Evolutionary conservation across 2,797 vertebrate species (phyloP).

Genomic region (Neostethus bicornis): DNA sequence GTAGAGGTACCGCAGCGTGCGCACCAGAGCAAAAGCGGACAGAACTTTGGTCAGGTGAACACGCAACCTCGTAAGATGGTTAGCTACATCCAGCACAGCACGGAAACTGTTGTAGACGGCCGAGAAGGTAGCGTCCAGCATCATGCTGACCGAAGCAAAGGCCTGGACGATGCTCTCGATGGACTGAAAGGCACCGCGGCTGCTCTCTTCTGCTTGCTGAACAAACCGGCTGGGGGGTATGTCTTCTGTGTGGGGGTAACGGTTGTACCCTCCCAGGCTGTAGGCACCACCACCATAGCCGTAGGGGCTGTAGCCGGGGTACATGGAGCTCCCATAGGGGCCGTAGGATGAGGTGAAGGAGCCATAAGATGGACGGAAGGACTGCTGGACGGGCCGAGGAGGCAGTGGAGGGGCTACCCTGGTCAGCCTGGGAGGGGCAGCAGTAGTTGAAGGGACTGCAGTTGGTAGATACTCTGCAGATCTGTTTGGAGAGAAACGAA

Average conservation of each 20-base stretch:
- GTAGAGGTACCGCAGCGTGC: slow-evolving; percentile 92
- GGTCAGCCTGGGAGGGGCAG: slow-evolving; percentile 77
- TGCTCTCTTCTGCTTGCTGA: slow-evolving; percentile 96
- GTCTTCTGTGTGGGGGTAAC: slow-evolving; percentile 81
- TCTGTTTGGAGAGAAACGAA: slow-evolving; percentile 65
- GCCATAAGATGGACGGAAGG: slow-evolving; percentile 81
- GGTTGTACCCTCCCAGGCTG: slow-evolving; percentile 82
- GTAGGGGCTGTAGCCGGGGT: slow-evolving; percentile 69
- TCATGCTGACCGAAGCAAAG: slow-evolving; percentile 96
- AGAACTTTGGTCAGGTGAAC: slow-evolving; percentile 94
- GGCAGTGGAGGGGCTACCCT: slow-evolving; percentile 88
- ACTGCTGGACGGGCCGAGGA: slow-evolving; percentile 83
- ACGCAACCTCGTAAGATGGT: slow-evolving; percentile 94
- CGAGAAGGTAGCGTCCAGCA: slow-evolving; percentile 98
- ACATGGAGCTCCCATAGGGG: slow-evolving; percentile 89
- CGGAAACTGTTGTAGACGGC: slow-evolving; percentile 98
- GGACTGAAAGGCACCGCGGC: slow-evolving; percentile 96
- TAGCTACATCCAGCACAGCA: slow-evolving; percentile 95
- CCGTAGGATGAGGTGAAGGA: slow-evolving; percentile 61
- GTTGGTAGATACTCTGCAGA: slow-evolving; percentile 83
- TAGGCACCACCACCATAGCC: slow-evolving; percentile 79
- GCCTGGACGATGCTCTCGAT: slow-evolving; percentile 99
- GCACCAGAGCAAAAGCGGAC: slow-evolving; percentile 94
- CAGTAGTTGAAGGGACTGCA: slow-evolving; percentile 72
- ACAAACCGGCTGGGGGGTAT: slow-evolving; percentile 92